Evolutionary conservation across 37 sponge, comb jelly and placozoan genomes (phyloP), one percentile per base, ranked within the genome.

Genomic region (Hexactinellida sp.): DNA sequence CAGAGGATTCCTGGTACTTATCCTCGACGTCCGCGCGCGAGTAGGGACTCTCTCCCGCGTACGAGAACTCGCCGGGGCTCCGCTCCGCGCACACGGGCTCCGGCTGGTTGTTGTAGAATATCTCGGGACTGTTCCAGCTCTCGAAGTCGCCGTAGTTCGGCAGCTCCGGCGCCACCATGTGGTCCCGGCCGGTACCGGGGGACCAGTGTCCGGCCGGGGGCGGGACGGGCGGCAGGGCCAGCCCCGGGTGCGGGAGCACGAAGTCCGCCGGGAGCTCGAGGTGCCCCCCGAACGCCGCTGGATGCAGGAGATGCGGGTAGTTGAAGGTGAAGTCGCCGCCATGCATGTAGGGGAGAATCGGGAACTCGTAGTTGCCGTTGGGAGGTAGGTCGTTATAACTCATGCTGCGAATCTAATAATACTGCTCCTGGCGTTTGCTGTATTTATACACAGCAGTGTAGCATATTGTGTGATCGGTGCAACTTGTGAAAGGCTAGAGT

Each of bases 331-430:
- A 63, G 5, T 63, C 76, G 19, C 76, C 76, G 21, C 28, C 30
- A n/a, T 7, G 76, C 76, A 63, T 63, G 76, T 63, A 63, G 34
- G 76, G 76, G 34, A 63, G 76, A 7, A 63, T 23, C 25, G 76
- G 76, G 76, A 25, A 63, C 30, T 63, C 76, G 34, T 21, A 63
- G 47, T 41, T 13, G 47, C 13, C 13, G 76, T n/a, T 63, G 32
- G 76, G 76, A n/a, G 76, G 76, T 21, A 63, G 76, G 3, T 63
- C 76, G 76, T 63, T 63, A n/a, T 63, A 63, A 63, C 76, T 63
- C 76, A 63, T 63, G 76, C 13, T 63, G 3, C 28, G 21, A n/a
- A 21, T 63, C 13, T 23, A 63, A 25, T 10, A 28, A 63, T 32
- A 63, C 30, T 63, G 13, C 30, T 41, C 47, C 30, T 7, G 34